These are phyloP conservation scores for Lepidocyrtinus sp. DNA, from an alignment of 2,888 invertebrate species.

Conservation along the genomic window DNA sequence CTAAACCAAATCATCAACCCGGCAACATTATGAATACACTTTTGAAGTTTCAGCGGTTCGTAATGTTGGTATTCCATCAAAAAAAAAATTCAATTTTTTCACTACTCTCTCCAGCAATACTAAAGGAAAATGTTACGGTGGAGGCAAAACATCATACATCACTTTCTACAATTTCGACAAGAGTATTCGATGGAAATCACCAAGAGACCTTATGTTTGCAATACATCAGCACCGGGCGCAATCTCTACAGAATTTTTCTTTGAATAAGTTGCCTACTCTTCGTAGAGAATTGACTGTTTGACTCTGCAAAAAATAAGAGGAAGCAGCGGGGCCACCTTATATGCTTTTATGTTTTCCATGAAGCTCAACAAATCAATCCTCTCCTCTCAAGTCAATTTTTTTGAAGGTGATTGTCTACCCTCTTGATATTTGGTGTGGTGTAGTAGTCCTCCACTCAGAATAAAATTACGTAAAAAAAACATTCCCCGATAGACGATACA, in stretches of 20 bases:
- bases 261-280: neutral
- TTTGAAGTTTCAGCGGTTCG: no score
- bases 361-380: conserved; percentile 5
- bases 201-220: neutral
- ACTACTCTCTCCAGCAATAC: neutral
- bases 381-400: neutral
- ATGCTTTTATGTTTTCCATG: conserved; percentile 9
- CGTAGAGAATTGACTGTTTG: neutral
- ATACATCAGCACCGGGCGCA: neutral
- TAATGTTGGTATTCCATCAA: no score
- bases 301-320: neutral
- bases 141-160: neutral
- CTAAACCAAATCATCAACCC: no score
- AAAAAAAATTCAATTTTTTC: no score
- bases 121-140: no score
- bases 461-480: no score
- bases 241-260: neutral
- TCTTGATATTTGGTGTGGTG: no score
- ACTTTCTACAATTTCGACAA: neutral
- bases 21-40: no score
- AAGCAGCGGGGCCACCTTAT: neutral
- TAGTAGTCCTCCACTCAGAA: no score
- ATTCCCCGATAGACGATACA: no score
- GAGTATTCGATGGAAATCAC: neutral
- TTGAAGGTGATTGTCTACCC: conserved; percentile 6